A percentile compares a stretch with the other conserved stretches of the same genome.
phyloP scores from a whole-genome alignment of 2,888 invertebrate genomes.

The Cephus pygmeus region DNA sequence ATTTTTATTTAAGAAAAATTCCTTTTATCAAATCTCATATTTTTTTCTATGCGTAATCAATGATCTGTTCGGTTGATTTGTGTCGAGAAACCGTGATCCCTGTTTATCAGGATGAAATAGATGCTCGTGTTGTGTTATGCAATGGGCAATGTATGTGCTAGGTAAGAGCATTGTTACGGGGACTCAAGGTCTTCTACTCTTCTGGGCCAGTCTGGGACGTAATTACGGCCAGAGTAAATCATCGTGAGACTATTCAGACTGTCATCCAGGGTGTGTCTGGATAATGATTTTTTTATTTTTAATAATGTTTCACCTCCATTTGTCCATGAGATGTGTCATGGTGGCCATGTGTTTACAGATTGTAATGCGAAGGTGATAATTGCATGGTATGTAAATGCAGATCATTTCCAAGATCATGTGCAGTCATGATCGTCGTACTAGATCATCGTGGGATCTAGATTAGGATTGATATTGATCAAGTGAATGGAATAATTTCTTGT shows the following conservation, averaged over 20 bases:
- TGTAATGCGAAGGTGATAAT: neutral
- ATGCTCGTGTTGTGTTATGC: neutral
- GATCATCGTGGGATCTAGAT: conserved; percentile 58
- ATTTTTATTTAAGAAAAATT: neutral
- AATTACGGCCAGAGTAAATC: neutral
- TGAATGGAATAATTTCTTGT: neutral
- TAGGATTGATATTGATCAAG: neutral
- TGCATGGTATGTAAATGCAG: neutral
- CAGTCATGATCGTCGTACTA: conserved; percentile 45
- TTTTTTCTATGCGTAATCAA: neutral
- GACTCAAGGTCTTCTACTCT: conserved; percentile 46
- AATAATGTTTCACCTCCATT: conserved; percentile 7
- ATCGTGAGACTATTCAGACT: neutral
- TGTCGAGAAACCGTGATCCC: neutral
- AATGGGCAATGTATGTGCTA: neutral
- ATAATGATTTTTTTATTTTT: neutral
- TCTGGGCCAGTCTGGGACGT: conserved; percentile 26
- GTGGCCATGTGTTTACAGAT: neutral
- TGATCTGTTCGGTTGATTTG: neutral
- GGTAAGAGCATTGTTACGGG: conserved; percentile 43
- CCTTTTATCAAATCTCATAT: neutral
- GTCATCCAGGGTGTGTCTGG: neutral
- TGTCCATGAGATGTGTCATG: neutral
- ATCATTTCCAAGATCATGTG: conserved; percentile 20
- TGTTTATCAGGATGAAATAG: neutral